Base-by-base conservation (phyloP, 2,797 vertebrate species). In the Nothura maculosa region DNA sequence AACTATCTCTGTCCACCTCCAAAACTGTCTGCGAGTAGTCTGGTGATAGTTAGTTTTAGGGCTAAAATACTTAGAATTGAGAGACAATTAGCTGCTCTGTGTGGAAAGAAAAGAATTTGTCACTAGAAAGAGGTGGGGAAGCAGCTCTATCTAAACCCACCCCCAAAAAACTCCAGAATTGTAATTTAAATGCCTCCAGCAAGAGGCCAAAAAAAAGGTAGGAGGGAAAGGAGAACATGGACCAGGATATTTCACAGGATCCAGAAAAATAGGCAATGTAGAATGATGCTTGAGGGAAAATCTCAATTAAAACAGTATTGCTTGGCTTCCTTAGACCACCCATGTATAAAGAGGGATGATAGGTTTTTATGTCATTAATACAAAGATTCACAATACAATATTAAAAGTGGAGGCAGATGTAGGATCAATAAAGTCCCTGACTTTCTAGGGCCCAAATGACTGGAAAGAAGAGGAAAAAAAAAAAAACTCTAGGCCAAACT, bases 161-260 rank as follows among this genome's bases (percentile, higher is more conserved):
- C 7, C 30, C 14, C 50, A 36, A 58, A 52, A 83, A 8, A 6
- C 18, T 86, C 36, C 28, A 69, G 14, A 8, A 18, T 1, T 27
- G 66, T 21, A 74, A 63, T 4, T 3, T 66, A 52, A 36, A 7
- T 12, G n/a, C 6, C 43, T 90, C 84, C 12, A 9, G 22, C 5
- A 63, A 78, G n/a, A 74, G 25, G 32, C 34, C 50, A 70, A 62
- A 50, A 72, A 61, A 43, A n/a, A 6, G 24, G 6, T 30, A 30
- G 57, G n/a, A 20, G 30, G 10, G 2, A 11, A 5, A 3, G 8
- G 4, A 6, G 13, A 25, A 1, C 66, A 27, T 14, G 18, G 42
- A 11, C 66, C 43, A 70, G 50, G 24, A 20, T 47, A 55, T 34
- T 85, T 34, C 54, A 9, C 12, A 2, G 3, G 6, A 30, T 83